Evolutionary conservation across 2,888 invertebrate species (phyloP), one percentile per base, ranked within the genome.

Genomic region (Chalcis sispes): DNA sequence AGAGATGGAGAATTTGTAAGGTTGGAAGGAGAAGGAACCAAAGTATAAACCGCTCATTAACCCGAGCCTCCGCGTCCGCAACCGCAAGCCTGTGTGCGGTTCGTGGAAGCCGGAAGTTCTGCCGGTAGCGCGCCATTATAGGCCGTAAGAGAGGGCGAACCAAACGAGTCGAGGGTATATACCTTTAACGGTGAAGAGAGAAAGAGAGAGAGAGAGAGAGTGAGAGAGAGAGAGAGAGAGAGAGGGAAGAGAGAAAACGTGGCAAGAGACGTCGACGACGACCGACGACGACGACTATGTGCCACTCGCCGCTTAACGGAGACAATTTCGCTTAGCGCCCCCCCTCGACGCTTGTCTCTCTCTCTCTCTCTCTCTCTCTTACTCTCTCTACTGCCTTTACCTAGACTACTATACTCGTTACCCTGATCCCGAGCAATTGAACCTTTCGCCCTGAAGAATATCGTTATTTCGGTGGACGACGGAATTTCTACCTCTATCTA

Each of bases 21-120:
- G n/a, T n/a, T n/a, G n/a, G n/a, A 1, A 18, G n/a, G 20, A 18
- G 23, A 29, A 48, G 13, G 40, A 52, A 48, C 52, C 10, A 71
- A 74, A 71, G 71, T 69, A 77, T 67, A 72, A 77, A 75, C 74
- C 77, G 67, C 67, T 75, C 77, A 75, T 77, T 77, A 77, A 67
- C 25, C 72, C 58, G 40, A 72, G 64, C 48, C 71, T 56, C 56
- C 1, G 54, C 54, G 66, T 66, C 59, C 70, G 69, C 27, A 61
- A 77, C 70, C 70, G 29, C 73, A 77, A 66, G 65, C 71, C 52
- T 56, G 64, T 40, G 52, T 58, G 71, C 61, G 67, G 76, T 72
- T 67, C 69, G 50, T 27, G 4, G 56, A 48, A 58, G 58, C 20
- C 59, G 73, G 73, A 77, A 77, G 52, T 74, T 74, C 70, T 61